Evolutionary conservation across 2,888 invertebrate genomes (phyloP), one percentile per base, ranked within the genome.

Genomic region (Phaonia tiefii): DNA sequence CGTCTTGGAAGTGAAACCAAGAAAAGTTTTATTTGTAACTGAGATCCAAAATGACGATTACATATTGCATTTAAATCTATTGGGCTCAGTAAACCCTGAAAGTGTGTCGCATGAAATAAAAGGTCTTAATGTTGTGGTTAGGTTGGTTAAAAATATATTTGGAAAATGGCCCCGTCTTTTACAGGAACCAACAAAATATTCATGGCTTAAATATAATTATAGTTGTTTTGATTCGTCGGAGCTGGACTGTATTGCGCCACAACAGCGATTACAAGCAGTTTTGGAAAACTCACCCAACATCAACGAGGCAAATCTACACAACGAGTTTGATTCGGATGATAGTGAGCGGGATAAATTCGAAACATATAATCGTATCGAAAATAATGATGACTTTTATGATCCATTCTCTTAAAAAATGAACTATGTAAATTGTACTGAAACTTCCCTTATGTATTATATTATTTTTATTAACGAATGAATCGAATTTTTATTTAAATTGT

Each of bases 111-210:
- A 88, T 75, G 86, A 86, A 77, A 84, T 88, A 65, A 86, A 86
- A 54, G 88, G 88, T 0, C 56, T 88, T 0, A 85, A 86, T 81
- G 86, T 88, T 0, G 77, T 86, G 2, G 84, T 88, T 56, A 85
- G 87, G 25, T 78, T 88, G 37, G 83, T 85, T 0, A 88, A 88
- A 69, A 83, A 75, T n/a, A 60, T 86, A 11, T 84, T 69, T 65
- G 83, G 85, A 72, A 75, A 83, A 20, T 87, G 86, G 86, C 86
- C 86, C n/a, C 85, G 86, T 11, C 71, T 87, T 17, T 42, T 87
- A 3, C 42, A 84, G 31, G 82, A 85, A 54, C 46, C 84, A 0
- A 83, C 80, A 1, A 86, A 85, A 56, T 84, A 82, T 58, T 77
- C 84, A 2, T 86, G 86, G 86, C 63, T 87, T 3, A 84, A 79